Base-by-base conservation (phyloP, 1,140 invertebrate species). In the Eumeta japonica region DNA sequence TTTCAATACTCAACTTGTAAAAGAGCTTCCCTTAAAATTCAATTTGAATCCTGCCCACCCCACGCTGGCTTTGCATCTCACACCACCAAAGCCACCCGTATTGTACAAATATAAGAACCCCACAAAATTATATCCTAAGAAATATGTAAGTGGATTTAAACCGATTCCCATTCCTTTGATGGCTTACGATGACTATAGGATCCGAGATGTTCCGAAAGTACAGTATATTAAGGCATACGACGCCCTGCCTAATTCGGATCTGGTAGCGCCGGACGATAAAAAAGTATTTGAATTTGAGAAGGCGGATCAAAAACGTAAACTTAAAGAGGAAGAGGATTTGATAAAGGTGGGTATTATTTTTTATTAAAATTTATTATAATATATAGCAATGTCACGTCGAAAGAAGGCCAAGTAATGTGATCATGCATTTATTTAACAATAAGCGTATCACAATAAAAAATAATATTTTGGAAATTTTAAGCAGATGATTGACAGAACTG, bases 121-220 rank as follows among this genome's bases (percentile, higher is more conserved):
- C 11, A 73, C 62, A 15, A 60, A 55, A 46, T 43, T 67, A 17
- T 73, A 62, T 35, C 68, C 68, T 1, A 73, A 73, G 40, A 73
- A 73, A 45, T 65, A 58, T 43, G 9, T 39, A 16, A 50, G 42
- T 15, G 41, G 43, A 14, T 71, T 68, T 30, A 61, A 55, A 28
- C 64, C 66, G 7, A 41, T 71, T 19, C 62, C 64, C 1, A 71
- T 71, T 38, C 66, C 68, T 16, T 47, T 73, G 28, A n/a, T n/a
- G n/a, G n/a, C n/a, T n/a, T n/a, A n/a, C n/a, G n/a, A n/a, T n/a
- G n/a, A n/a, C n/a, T n/a, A n/a, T n/a, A n/a, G n/a, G n/a, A n/a
- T n/a, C n/a, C 18, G 37, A 12, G 52, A 59, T 43, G 45, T 55
- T 4, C 59, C 64, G 5, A 55, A 46, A 41, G 59, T 54, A 3